Evolutionary conservation across 1,140 invertebrate genomes (phyloP).

Genomic region (Leptonema lineaticorne): DNA sequence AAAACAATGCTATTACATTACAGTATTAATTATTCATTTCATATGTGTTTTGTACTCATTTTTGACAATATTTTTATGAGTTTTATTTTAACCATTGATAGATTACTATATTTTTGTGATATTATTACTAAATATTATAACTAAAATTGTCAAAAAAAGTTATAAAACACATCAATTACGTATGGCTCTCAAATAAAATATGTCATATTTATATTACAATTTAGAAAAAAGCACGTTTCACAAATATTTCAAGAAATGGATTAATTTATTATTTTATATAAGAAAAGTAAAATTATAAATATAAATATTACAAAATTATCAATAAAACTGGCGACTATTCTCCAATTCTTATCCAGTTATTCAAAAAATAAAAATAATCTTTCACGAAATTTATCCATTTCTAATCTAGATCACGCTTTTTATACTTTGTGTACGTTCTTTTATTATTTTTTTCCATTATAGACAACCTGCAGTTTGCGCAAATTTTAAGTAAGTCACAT

Average conservation of each 20-base stretch:
- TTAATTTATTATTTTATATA: constrained; percentile 23
- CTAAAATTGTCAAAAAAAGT: too few species aligned
- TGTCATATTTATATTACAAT: neutral
- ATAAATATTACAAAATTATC: too few species aligned
- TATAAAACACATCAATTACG: too few species aligned
- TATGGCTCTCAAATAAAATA: too few species aligned
- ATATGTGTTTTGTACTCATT: too few species aligned
- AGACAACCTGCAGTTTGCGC: constrained; percentile 40
- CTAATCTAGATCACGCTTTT: constrained; percentile 29
- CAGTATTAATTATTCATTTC: too few species aligned
- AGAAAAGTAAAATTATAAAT: too few species aligned
- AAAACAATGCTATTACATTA: too few species aligned
- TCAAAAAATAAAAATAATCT: neutral
- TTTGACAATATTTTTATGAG: too few species aligned
- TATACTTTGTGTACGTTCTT: constrained; percentile 39
- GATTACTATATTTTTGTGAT: too few species aligned
- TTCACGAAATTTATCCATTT: constrained; percentile 22
- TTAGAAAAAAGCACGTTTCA: neutral
- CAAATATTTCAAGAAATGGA: neutral
- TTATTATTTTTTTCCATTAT: constrained; percentile 39
- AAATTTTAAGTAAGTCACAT: constrained; percentile 42
- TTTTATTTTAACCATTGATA: too few species aligned
- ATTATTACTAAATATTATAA: too few species aligned
- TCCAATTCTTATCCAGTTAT: neutral
- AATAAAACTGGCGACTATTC: neutral